Conservation (phyloP, 2,888 invertebrate genomes). For the Myopa testacea region DNA sequence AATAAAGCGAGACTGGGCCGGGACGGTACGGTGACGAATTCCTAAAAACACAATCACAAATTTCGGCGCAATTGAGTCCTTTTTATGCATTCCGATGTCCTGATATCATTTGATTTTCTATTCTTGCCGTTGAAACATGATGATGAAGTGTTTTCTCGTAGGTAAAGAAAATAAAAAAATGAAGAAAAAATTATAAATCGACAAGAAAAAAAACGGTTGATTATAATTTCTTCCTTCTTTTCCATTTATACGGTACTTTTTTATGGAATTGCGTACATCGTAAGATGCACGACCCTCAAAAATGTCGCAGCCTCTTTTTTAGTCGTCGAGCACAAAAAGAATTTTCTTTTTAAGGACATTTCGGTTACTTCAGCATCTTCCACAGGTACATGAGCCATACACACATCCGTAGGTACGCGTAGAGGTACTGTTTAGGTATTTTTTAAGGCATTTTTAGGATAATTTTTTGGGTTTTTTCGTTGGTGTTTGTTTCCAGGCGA, state of each 20-base stretch:
- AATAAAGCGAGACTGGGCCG: neutral
- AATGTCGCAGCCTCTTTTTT: conserved; percentile 16
- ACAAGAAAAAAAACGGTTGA: conserved; percentile 20
- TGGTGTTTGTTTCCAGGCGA: neutral
- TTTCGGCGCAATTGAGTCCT: conserved; percentile 21
- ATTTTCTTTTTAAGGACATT: neutral
- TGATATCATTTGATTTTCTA: conserved; percentile 37
- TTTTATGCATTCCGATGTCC: conserved; percentile 19
- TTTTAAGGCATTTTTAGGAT: neutral
- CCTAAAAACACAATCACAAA: neutral
- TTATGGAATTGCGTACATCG: neutral
- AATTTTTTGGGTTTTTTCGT: neutral
- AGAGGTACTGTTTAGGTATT: neutral
- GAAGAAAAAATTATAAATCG: neutral
- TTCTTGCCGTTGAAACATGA: conserved; percentile 33
- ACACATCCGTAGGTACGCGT: neutral
- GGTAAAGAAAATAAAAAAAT: conserved; percentile 8
- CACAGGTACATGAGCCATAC: neutral
- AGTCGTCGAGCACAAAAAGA: neutral
- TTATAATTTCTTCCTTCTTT: neutral
- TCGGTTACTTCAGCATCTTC: neutral
- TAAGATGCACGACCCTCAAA: conserved; percentile 4
- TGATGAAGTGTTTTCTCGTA: conserved; percentile 32
- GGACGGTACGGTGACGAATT: neutral
- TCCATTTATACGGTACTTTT: neutral